phyloP scores from a whole-genome alignment of 2,113 vertebrate genomes.

The Saiga tatarica region DNA sequence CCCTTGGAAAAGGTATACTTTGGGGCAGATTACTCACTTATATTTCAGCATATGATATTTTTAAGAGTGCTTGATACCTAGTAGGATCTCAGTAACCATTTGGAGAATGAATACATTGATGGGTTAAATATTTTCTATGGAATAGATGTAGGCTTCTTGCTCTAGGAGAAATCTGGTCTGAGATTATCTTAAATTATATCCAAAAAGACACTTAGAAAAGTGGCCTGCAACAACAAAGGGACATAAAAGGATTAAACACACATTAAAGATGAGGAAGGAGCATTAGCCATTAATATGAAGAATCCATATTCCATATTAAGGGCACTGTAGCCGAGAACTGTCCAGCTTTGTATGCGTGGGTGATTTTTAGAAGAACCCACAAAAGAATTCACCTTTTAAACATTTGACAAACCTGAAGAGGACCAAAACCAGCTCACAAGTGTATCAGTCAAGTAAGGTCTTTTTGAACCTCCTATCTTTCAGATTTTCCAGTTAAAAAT shows the following conservation, averaged over 20 bases:
- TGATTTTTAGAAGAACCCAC: background rate
- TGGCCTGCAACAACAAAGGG: background rate
- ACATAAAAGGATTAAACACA: background rate
- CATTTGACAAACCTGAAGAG: background rate
- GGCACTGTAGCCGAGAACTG: background rate
- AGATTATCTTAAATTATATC: background rate
- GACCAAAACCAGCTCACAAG: background rate
- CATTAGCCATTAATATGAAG: background rate
- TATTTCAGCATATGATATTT: constrained; percentile 35
- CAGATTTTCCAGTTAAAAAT: background rate
- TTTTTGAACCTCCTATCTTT: background rate
- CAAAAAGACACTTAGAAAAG: background rate
- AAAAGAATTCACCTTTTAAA: background rate
- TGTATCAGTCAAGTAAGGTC: background rate
- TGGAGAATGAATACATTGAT: constrained; percentile 7
- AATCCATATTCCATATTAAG: background rate
- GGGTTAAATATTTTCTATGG: background rate
- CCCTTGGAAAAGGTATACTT: background rate
- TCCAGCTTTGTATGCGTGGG: background rate
- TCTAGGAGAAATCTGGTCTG: background rate
- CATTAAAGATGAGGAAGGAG: background rate
- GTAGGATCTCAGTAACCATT: background rate
- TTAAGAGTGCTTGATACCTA: constrained; percentile 6
- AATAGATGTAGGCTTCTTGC: background rate
- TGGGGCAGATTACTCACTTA: constrained; percentile 15